Base-by-base conservation (phyloP, 2,888 invertebrate genomes). In the Dolichopus griseipennis region DNA sequence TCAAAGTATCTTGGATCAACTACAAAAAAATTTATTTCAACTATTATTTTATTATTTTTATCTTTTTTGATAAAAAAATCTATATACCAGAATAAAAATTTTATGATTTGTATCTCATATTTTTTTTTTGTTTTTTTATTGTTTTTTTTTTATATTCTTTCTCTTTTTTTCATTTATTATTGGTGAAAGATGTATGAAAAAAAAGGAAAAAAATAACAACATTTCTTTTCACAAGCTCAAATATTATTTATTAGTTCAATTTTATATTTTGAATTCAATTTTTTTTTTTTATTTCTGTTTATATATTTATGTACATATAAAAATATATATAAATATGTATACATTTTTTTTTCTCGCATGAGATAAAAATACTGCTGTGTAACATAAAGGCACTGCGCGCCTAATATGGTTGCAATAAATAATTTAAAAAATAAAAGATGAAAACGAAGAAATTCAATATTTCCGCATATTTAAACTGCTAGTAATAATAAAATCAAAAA, bases 21-120 rank as follows among this genome's bases (percentile, higher is more conserved):
- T 68, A n/a, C 18, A n/a, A 68, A 64, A 62, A 63, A 62, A 52
- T 68, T 22, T 66, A 64, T 68, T 22, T n/a, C 10, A 21, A 65
- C 61, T 12, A n/a, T n/a, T n/a, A n/a, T 34, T 2, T 34, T 61
- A 61, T n/a, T 8, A 33, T 67, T 67, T 68, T 21, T 66, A 20
- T 64, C 12, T 43, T 63, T 27, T 27, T 27, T 63, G 52, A 33
- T 65, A 62, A 61, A 62, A 61, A 62, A 64, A 65, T 62, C 65
- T 43, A 65, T 68, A 70, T 68, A 67, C n/a, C n/a, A 67, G 66
- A 68, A 70, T 68, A 68, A 52, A 52, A 52, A 52, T n/a, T 52
- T 52, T 52, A 52, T 52, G 52, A 52, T 52, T 52, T 52, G 52
- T 52, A 52, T 52, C n/a, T 52, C 8, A 9, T 52, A 18, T 52